Evolutionary conservation across 2,113 vertebrate species (phyloP).

Genomic region (Aythya baeri): DNA sequence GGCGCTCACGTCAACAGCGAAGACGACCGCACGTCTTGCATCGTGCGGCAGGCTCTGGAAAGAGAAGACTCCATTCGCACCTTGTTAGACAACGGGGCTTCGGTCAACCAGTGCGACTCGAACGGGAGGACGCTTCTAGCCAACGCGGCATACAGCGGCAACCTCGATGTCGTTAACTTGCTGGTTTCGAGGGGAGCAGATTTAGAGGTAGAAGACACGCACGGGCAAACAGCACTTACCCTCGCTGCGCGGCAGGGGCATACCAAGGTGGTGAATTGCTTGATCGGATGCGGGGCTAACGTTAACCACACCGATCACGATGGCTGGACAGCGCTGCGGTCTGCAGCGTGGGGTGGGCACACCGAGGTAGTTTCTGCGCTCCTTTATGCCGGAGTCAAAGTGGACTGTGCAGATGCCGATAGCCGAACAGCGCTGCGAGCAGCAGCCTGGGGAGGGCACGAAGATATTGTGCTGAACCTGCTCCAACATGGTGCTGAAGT

Average conservation of each 20-base stretch:
- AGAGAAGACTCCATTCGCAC: constrained; percentile 96
- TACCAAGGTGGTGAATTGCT: constrained; percentile 95
- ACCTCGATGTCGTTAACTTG: constrained; percentile 93
- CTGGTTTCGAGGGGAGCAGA: constrained; percentile 91
- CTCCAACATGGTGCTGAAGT: constrained; percentile 96
- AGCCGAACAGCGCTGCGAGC: constrained; percentile 93
- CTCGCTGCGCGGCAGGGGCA: constrained; percentile 95
- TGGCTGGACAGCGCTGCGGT: constrained; percentile 94
- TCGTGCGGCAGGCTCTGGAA: constrained; percentile 94
- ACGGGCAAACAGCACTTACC: constrained; percentile 94
- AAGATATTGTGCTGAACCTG: constrained; percentile 95
- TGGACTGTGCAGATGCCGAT: constrained; percentile 95
- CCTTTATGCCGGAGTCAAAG: constrained; percentile 94
- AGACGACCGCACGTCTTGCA: constrained; percentile 89
- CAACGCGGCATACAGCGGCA: constrained; percentile 94
- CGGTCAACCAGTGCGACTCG: constrained; percentile 93
- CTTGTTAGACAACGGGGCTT: constrained; percentile 91
- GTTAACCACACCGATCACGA: constrained; percentile 97
- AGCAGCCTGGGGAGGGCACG: constrained; percentile 96
- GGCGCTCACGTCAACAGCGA: constrained; percentile 95
- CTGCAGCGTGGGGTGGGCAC: constrained; percentile 96
- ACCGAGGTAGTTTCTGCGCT: constrained; percentile 95
- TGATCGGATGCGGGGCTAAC: constrained; percentile 93
- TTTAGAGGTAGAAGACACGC: constrained; percentile 91
- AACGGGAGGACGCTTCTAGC: constrained; percentile 90